A percentile compares a stretch with the other conserved stretches of the same genome.
phyloP scores from a whole-genome alignment of 1,140 invertebrate genomes.

The Chionoecetes opilio region DNA sequence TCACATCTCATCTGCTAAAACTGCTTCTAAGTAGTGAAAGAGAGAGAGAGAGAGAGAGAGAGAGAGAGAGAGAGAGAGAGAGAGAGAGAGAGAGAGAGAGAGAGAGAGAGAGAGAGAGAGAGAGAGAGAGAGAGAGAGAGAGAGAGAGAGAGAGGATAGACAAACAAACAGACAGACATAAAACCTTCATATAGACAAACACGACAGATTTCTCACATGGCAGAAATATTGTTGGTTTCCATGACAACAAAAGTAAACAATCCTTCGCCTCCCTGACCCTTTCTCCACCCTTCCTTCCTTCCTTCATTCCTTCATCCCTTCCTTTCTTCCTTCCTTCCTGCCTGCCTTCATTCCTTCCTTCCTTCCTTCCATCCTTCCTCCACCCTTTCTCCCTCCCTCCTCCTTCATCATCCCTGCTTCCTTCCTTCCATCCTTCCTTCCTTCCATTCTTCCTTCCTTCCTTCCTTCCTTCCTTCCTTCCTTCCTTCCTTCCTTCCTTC shows the following conservation, averaged over 20 bases:
- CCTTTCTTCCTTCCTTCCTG: not conserved
- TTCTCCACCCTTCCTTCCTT: too few relatives aligned
- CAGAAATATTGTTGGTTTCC: not conserved
- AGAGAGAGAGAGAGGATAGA: slow-evolving; percentile 42
- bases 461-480: not conserved
- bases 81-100: not conserved
- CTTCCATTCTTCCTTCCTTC: too few relatives aligned
- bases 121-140: slow-evolving; percentile 28
- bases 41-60: slow-evolving; percentile 27
- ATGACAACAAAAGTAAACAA: slow-evolving; percentile 7
- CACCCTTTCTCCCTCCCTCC: not conserved
- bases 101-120: not conserved
- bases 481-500: not conserved
- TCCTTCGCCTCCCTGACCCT: not conserved
- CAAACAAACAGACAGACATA: not conserved
- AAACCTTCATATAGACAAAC: too few relatives aligned
- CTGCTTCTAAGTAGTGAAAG: not conserved
- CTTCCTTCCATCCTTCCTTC: too few relatives aligned
- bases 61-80: slow-evolving; percentile 40
- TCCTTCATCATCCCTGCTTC: not conserved
- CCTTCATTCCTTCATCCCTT: not conserved
- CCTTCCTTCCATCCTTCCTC: not conserved
- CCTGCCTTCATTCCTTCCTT: not conserved
- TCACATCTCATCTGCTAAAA: too few relatives aligned
- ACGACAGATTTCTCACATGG: not conserved